Base-by-base conservation (phyloP, 2,113 vertebrate species). In the Artemisiospiza belli region DNA sequence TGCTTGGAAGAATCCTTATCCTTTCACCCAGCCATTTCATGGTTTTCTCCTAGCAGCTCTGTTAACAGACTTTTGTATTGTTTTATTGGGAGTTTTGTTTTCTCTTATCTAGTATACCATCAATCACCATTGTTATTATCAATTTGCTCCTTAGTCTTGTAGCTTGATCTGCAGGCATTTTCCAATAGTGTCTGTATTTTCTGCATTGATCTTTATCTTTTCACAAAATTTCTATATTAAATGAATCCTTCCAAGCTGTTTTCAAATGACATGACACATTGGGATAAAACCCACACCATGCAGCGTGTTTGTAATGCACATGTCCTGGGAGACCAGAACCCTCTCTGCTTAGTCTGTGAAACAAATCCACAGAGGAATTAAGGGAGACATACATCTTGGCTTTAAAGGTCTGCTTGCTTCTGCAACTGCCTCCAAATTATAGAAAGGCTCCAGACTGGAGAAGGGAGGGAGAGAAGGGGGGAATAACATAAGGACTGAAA, bases 361-460 rank as follows among this genome's bases (percentile, higher is more conserved):
- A 79, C 58, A 83, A 92, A 96, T 86, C 79, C 95, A 66, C 78
- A 57, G 76, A 92, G 94, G 97, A 95, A 89, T 96, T 96, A 81
- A 35, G 59, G 94, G 94, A 97, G 90, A 93, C 93, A 83, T 94
- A 94, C 83, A 76, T 96, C 93, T 90, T 80, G 30, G 61, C 94
- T 97, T 97, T 96, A 96, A 97, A 97, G 91, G 82, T 82, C 91
- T 96, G 92, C 88, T 75, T 82, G 79, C 96, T 97, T 96, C 89
- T 89, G 87, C 90, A 97, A 97, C 94, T 87, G 92, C 94, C 89
- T 97, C 97, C 96, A 97, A 97, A 97, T 97, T 95, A 96, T 80
- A 97, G 90, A 89, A 96, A 92, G 95, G 87, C 96, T 97, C 97
- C 96, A 97, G 95, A 97, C 94, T 95, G 86, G 76, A 94, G 76